These are phyloP conservation scores for Bubalus kerabau DNA, from an alignment of 2,113 vertebrate species.

Conservation along the genomic window DNA sequence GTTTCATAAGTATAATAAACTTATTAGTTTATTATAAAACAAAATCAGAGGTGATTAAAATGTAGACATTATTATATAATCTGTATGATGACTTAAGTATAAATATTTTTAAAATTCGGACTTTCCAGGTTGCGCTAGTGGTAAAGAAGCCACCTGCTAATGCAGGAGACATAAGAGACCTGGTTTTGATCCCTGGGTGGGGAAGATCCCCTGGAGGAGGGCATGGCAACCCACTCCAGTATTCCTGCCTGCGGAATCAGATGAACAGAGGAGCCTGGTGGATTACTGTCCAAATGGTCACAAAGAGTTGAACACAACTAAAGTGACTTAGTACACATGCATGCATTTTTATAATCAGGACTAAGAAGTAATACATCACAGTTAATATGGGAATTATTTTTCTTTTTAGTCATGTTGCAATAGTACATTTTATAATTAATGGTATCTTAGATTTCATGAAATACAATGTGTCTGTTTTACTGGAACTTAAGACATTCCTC, in stretches of 20 bases:
- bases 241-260: not conserved
- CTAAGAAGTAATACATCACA: no score
- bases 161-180: not conserved
- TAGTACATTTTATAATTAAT: not conserved
- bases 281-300: not conserved
- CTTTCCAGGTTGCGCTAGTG: not conserved
- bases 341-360: not conserved
- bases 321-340: not conserved
- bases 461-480: not conserved
- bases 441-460: not conserved
- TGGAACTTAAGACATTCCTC: not conserved
- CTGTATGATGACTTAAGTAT: not conserved
- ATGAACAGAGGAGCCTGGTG: not conserved
- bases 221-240: not conserved
- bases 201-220: not conserved
- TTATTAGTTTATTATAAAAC: not conserved
- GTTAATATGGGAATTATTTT: not conserved
- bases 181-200: fast-evolving
- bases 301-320: not conserved
- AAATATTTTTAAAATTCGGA: not conserved
- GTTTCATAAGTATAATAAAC: not conserved
- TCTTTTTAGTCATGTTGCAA: not conserved
- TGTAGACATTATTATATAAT: not conserved
- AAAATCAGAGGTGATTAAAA: not conserved
- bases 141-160: not conserved